phyloP scores from a whole-genome alignment of 2,888 invertebrate species.

The Alviniconcha strummeri region DNA sequence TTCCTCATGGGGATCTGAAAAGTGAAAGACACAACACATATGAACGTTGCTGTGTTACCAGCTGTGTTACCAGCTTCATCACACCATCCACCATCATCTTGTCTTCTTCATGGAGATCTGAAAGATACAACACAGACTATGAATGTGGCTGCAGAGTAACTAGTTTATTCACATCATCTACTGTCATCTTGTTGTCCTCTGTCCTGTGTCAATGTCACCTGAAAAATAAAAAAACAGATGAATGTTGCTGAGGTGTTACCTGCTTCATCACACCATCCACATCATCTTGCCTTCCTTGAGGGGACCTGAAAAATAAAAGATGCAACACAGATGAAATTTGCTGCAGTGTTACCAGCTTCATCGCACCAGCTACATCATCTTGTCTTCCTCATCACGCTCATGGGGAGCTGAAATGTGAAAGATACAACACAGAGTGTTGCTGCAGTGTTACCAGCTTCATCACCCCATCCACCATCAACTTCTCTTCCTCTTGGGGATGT shows the following conservation, averaged over 20 bases:
- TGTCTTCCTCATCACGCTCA: too few relatives aligned
- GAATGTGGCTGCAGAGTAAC: too few relatives aligned
- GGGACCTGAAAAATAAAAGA: conserved; percentile 80
- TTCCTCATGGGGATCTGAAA: background rate
- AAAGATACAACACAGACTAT: conserved; percentile 79
- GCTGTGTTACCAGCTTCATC: conserved; percentile 94
- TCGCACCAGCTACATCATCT: too few relatives aligned
- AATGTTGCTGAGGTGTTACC: conserved; percentile 89
- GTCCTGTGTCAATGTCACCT: conserved; percentile 93
- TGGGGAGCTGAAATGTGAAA: too few relatives aligned
- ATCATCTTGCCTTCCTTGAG: conserved; percentile 96
- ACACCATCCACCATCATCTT: conserved; percentile 98
- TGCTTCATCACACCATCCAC: conserved; percentile 91
- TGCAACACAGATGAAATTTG: too few relatives aligned
- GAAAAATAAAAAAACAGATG: conserved; percentile 89
- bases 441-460: conserved; percentile 86
- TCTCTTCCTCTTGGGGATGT: conserved; percentile 88
- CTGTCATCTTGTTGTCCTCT: conserved; percentile 97
- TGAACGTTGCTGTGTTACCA: conserved; percentile 80
- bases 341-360: conserved; percentile 73
- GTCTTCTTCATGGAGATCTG: conserved; percentile 88
- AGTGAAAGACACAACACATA: too few relatives aligned
- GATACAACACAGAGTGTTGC: too few relatives aligned
- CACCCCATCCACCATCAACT: conserved; percentile 96
- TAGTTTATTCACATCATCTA: conserved; percentile 91